Percentiles rank a stretch among this genome's conserved stretches.
These are phyloP conservation scores for Chunga burmeisteri DNA, from an alignment of 2,113 vertebrate genomes.

Conservation along the genomic window DNA sequence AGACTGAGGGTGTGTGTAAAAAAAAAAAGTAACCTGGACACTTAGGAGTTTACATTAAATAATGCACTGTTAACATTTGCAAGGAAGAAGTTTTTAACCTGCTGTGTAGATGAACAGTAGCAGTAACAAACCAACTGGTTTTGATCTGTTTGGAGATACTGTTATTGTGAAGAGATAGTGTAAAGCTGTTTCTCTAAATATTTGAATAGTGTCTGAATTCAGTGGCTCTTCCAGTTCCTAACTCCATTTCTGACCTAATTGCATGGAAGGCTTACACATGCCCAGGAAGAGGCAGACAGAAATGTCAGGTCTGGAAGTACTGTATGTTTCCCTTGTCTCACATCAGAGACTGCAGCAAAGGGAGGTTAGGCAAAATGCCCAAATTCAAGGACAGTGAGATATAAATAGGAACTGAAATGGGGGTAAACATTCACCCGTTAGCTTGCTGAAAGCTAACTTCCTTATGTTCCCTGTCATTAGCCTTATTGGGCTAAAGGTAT, in stretches of 20 bases:
- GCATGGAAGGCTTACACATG: not conserved
- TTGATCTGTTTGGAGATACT: not conserved
- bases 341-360: not conserved
- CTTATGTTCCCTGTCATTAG: not conserved
- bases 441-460: not conserved
- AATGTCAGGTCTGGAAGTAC: not conserved
- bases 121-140: not conserved
- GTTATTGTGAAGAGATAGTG: rapidly evolving
- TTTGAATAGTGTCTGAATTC: not conserved
- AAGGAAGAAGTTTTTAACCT: not conserved
- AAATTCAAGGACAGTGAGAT: not conserved
- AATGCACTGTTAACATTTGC: not conserved
- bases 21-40: not conserved
- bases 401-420: not conserved
- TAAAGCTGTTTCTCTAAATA: not conserved
- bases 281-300: not conserved
- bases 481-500: not conserved
- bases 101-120: not conserved
- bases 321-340: not conserved
- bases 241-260: not conserved
- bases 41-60: not conserved
- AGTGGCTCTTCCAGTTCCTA: not conserved
- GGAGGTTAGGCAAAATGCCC: not conserved
- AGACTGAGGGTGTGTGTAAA: rapidly evolving
- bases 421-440: not conserved